Percentiles rank a stretch among this genome's conserved stretches.
Evolutionary conservation across 2,888 invertebrate genomes (phyloP).

Genomic region (Melieria crassipennis): DNA sequence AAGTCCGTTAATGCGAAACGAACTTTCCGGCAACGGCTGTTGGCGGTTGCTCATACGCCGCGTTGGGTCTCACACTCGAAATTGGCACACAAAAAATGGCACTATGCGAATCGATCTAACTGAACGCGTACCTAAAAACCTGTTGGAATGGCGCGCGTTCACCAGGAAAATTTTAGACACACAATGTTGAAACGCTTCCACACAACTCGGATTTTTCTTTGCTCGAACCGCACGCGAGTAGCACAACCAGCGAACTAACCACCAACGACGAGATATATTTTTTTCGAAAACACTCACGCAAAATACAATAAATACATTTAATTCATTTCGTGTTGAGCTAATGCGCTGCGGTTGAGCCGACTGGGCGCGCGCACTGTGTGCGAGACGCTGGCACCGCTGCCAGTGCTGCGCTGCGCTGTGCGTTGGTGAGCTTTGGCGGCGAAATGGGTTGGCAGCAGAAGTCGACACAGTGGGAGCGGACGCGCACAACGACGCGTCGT

Average conservation of each 20-base stretch:
- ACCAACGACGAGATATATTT: constrained; percentile 29
- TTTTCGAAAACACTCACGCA: constrained; percentile 10
- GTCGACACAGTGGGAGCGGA: constrained; percentile 4
- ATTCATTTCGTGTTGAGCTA: constrained; percentile 12
- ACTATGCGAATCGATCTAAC: too few relatives aligned
- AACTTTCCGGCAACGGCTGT: too few relatives aligned
- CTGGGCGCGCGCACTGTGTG: not conserved
- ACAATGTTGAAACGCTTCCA: not conserved
- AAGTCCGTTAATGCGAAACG: too few relatives aligned
- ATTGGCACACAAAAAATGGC: too few relatives aligned
- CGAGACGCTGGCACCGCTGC: not conserved
- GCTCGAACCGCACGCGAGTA: constrained; percentile 55
- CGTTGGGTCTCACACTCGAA: too few relatives aligned
- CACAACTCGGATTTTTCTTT: constrained; percentile 16
- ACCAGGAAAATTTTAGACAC: not conserved
- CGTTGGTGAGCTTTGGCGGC: constrained; percentile 15
- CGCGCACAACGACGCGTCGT: too few relatives aligned
- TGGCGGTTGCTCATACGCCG: too few relatives aligned
- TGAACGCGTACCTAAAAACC: constrained; percentile 2
- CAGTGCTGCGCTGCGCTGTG: not conserved
- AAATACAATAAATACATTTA: constrained; percentile 24
- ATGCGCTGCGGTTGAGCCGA: not conserved
- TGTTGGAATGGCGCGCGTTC: not conserved
- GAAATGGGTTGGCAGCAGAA: constrained; percentile 23
- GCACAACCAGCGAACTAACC: constrained; percentile 60